Evolutionary conservation across 2,113 vertebrate species (phyloP), one percentile per base, ranked within the genome.

Genomic region (Sorex fumeus): DNA sequence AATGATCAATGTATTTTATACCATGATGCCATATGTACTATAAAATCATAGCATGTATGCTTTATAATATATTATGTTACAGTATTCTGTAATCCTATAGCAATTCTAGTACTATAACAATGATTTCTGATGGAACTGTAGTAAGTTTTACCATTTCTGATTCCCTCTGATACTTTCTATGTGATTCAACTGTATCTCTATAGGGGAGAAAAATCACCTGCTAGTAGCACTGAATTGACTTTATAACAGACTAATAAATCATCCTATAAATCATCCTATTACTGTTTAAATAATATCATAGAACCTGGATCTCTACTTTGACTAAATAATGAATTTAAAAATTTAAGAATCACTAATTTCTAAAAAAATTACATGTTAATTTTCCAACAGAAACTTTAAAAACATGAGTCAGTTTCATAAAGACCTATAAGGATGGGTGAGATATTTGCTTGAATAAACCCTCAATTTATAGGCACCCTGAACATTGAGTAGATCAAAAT

Each of bases 1-100:
- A 84, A 18, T 36, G 57, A 92, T 45, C 94, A 96, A 88, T 70
- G 11, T 76, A 83, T 80, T 93, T 91, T 86, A 92, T 7, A 74
- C 83, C 27, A 34, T 77, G 43, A 93, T 15, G 40, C 6, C 32
- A 45, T 43, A 85, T n/a, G 60, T 0, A 1, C 34, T 60, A 40
- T 6, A 19, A 53, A 16, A 53, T 15, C 13, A 53, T 53, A 53
- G 18, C 53, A 53, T 53, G 1, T 40, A 53, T 16, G 53, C 18
- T 53, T 16, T 53, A 53, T 53, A 53, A 53, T 19, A 16, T 40
- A 40, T 40, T 53, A 53, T 53, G 18, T 15, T 13, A 16, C 15
- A 53, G 53, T 53, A 53, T 19, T 53, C 13, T 53, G 18, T 15
- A 53, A 53, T 53, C 4, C 53, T 53, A 53, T 53, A 15, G 13